phyloP scores from a whole-genome alignment of 2,797 vertebrate species.

The Notoglanidium macrostoma region DNA sequence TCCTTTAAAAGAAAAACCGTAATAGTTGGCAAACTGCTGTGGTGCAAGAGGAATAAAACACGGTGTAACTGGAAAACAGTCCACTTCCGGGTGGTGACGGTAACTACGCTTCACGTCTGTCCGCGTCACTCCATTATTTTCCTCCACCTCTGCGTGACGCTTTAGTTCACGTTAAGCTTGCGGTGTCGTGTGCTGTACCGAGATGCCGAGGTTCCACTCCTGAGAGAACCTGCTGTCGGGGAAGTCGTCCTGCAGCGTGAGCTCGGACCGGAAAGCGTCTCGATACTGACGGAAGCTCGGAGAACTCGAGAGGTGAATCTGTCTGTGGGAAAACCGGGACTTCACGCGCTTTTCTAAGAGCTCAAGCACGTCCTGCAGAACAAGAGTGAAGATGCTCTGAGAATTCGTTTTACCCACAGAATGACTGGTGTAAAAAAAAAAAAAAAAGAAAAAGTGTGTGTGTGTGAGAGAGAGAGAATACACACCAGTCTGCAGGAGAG shows the following conservation, averaged over 20 bases:
- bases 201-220: constrained; percentile 84
- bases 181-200: constrained; percentile 70
- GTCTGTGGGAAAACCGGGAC: constrained; percentile 94
- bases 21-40: background rate
- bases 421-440: no score
- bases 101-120: background rate
- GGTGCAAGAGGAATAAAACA: background rate
- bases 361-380: constrained; percentile 74
- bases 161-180: background rate
- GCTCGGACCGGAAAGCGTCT: constrained; percentile 76
- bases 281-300: constrained; percentile 81
- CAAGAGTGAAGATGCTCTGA: background rate
- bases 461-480: background rate
- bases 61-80: background rate
- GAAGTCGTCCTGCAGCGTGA: constrained; percentile 80
- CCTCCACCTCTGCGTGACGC: background rate
- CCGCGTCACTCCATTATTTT: background rate
- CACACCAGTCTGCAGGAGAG: constrained; percentile 92
- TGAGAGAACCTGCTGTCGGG: constrained; percentile 76
- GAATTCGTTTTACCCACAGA: background rate
- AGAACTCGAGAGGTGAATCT: constrained; percentile 87
- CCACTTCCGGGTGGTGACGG: no score
- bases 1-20: background rate
- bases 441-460: no score
- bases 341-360: constrained; percentile 97